Percentiles rank a stretch among this genome's conserved stretches.
Evolutionary conservation across 2,113 vertebrate genomes (phyloP).

Genomic region (Cyprinodon brontotheroides): DNA sequence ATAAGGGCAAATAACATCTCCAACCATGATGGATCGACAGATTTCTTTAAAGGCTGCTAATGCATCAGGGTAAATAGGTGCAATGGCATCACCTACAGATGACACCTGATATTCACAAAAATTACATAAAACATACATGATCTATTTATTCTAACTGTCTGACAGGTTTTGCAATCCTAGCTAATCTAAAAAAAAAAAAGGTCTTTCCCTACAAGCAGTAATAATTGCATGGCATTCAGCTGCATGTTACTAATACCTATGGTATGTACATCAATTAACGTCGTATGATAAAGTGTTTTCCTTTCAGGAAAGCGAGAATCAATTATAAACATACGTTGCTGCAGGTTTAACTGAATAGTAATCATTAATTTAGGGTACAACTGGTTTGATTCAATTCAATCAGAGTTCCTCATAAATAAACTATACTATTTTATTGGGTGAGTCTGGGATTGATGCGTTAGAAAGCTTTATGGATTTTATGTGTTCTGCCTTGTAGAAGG

Average conservation of each 20-base stretch:
- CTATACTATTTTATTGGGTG: constrained; percentile 50
- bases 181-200: too few species aligned
- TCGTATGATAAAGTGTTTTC: constrained; percentile 1
- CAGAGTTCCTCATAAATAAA: constrained; percentile 61
- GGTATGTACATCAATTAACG: constrained; percentile 2
- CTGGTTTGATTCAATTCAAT: constrained; percentile 67
- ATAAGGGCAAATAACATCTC: constrained; percentile 48
- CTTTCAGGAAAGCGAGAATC: constrained; percentile 14
- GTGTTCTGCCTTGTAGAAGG: constrained; percentile 41
- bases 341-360: constrained; percentile 61
- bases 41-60: constrained; percentile 29
- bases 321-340: constrained; percentile 50
- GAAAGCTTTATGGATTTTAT: constrained; percentile 38
- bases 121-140: too few species aligned
- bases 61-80: constrained; percentile 18
- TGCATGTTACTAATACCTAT: neutral
- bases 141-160: too few species aligned
- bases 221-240: too few species aligned
- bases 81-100: constrained; percentile 7
- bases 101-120: too few species aligned
- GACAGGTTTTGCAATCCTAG: too few species aligned
- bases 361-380: constrained; percentile 45
- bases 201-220: too few species aligned
- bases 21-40: constrained; percentile 30
- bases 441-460: constrained; percentile 54